Base-by-base conservation (phyloP, 2,888 invertebrate genomes). In the Drosophila helvetica region DNA sequence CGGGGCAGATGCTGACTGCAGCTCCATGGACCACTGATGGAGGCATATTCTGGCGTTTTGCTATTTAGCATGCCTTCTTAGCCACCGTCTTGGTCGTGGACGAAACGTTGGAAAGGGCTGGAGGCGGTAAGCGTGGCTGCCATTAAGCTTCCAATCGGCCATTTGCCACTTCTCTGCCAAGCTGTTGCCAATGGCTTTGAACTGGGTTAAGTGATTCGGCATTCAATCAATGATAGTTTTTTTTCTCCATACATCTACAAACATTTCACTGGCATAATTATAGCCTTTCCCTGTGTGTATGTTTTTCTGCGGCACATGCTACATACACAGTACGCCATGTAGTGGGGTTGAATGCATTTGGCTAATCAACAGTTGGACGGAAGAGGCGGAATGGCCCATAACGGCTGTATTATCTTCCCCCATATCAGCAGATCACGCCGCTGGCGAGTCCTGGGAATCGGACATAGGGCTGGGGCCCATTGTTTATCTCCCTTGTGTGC, bases 161-260 rank as follows among this genome's bases (percentile, higher is more conserved):
- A 87, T 87, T 83, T 87, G 87, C 87, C 80, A 87, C 82, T 72
- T 72, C 69, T 61, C 53, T 84, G 84, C 87, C 82, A 83, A 82
- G 78, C 78, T 86, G 61, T 83, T 75, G 86, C 75, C 80, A 86
- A 76, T 69, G 71, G 59, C 70, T 75, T 78, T 63, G 79, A 84
- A 80, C 84, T 83, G 85, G 87, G 85, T 85, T 83, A 87, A 83
- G 83, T 87, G 79, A 81, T 77, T 85, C 87, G 87, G 75, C 77
- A 73, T 87, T 85, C 82, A 73, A 81, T 83, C 87, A 85, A 79
- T 61, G 60, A 52, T 47, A 46, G 45, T 48, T 55, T 60, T 71
- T 62, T 22, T 33, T 27, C 43, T 61, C 15, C 12, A 12, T 22
- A n/a, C 6, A n/a, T 15, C 66, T 22, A 60, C 27, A 45, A 12